Base-by-base conservation (phyloP, 1,140 invertebrate genomes). In the Hylaeus volcanicus region DNA sequence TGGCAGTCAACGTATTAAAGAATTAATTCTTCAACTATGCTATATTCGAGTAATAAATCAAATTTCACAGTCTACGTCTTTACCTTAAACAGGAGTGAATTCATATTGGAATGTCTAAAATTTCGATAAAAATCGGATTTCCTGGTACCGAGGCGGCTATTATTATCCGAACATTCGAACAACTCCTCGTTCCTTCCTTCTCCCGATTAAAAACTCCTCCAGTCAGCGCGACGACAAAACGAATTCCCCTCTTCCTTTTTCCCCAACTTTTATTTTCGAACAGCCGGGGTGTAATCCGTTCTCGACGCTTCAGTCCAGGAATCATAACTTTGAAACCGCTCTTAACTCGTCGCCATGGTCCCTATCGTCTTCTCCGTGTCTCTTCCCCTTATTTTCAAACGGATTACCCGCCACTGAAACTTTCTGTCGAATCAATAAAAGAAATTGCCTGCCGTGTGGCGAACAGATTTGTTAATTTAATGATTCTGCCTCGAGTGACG, bases 381-480 rank as follows among this genome's bases (percentile, higher is more conserved):
- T 55, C 9, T 6, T 56, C 58, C 9, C 11, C 66, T 53, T 26
- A 26, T 56, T 64, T 45, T 53, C 53, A 12, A 64, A 43, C 37
- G 66, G 53, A 79, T 82, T 79, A 79, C 61, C 9, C 41, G 41
- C 12, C 26, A 39, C 15, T 48, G 26, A 48, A 79, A 79, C 39
- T 82, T 82, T 43, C 8, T 2, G 64, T 26, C n/a, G 66, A 74
- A 56, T 73, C 76, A 74, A 82, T 82, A 68, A 82, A 79, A 73
- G 77, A 80, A 80, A 83, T 79, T 83, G 70, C 48, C 71, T 45
- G 15, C 12, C 65, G 63, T 51, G 63, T 61, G 70, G 64, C 81
- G 51, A 56, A 41, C 70, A 72, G 65, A 79, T 80, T 80, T 83
- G 70, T 74, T 83, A 80, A 83, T 83, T 83, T 58, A 74, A 82